Evolutionary conservation across 2,888 invertebrate genomes (phyloP).

Genomic region (Hirtodrosophila confusa): DNA sequence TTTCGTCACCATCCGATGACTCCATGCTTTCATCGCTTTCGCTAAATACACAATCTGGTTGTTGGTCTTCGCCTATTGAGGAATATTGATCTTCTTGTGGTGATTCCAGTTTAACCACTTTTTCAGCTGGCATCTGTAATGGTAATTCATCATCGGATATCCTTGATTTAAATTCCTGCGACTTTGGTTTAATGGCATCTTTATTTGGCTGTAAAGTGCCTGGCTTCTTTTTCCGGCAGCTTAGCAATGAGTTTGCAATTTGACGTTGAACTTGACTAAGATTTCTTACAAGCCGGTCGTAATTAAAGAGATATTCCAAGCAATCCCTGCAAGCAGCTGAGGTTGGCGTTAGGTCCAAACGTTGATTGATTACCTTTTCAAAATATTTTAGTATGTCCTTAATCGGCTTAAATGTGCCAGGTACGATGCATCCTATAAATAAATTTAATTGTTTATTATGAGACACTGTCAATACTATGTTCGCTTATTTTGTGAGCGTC

Average conservation of each 20-base stretch:
- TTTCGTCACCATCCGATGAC: constrained; percentile 52
- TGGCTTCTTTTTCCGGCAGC: constrained; percentile 53
- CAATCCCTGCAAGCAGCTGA: constrained; percentile 66
- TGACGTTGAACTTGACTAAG: constrained; percentile 69
- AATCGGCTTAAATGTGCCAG: constrained; percentile 66
- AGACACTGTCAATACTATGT: too few relatives aligned
- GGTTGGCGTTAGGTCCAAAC: constrained; percentile 53
- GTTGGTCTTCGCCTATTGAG: constrained; percentile 21
- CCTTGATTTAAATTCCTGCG: constrained; percentile 17
- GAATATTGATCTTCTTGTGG: constrained; percentile 19
- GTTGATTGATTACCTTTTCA: constrained; percentile 66
- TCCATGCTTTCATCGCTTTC: constrained; percentile 53
- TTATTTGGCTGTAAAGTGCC: constrained; percentile 20
- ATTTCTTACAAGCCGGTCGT: constrained; percentile 65
- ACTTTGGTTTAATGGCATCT: constrained; percentile 31
- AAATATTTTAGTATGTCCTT: constrained; percentile 67
- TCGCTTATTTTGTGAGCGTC: not conserved
- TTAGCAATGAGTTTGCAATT: constrained; percentile 60
- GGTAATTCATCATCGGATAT: not conserved
- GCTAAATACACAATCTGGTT: constrained; percentile 41
- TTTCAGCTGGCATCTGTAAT: not conserved
- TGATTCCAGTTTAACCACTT: constrained; percentile 3
- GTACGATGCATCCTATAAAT: constrained; percentile 65
- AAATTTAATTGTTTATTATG: not conserved
- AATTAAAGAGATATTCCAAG: constrained; percentile 68